A percentile compares a stretch with the other conserved stretches of the same genome.
These are phyloP conservation scores for Drosophila mauritiana DNA, from an alignment of 1,140 invertebrate genomes.

Conservation along the genomic window DNA sequence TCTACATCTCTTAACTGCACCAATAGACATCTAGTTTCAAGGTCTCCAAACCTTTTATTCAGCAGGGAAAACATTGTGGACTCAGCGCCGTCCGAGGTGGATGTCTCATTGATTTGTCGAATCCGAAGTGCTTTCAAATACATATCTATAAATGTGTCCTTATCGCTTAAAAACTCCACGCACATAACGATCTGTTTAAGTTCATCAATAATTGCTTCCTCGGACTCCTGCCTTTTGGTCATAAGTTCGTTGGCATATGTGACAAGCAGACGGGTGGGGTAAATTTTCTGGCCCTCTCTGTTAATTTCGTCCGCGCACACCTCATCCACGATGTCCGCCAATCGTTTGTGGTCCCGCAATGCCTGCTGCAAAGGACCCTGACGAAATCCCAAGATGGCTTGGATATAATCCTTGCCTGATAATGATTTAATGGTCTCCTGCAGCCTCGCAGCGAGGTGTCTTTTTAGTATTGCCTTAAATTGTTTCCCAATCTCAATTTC, in stretches of 20 bases:
- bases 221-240: background rate
- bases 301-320: background rate
- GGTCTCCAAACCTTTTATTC: background rate
- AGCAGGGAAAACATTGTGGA: conserved; percentile 9
- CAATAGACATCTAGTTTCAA: accelerated
- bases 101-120: conserved; percentile 14
- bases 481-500: background rate
- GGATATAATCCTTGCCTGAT: conserved; percentile 6
- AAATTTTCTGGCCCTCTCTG: background rate
- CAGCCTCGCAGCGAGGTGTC: background rate
- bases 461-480: conserved; percentile 1
- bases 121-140: background rate
- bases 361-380: background rate
- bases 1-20: background rate
- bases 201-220: background rate
- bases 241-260: conserved; percentile 9
- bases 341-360: conserved; percentile 4
- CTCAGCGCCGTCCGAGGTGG: conserved; percentile 6
- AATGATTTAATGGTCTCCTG: background rate
- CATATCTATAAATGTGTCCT: background rate
- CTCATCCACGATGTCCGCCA: background rate
- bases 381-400: conserved; percentile 1
- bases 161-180: conserved; percentile 4
- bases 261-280: background rate
- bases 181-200: conserved; percentile 3